A percentile compares a stretch with the other conserved stretches of the same genome.
phyloP scores from a whole-genome alignment of 2,888 invertebrate species.

The Spodoptera exigua region DNA sequence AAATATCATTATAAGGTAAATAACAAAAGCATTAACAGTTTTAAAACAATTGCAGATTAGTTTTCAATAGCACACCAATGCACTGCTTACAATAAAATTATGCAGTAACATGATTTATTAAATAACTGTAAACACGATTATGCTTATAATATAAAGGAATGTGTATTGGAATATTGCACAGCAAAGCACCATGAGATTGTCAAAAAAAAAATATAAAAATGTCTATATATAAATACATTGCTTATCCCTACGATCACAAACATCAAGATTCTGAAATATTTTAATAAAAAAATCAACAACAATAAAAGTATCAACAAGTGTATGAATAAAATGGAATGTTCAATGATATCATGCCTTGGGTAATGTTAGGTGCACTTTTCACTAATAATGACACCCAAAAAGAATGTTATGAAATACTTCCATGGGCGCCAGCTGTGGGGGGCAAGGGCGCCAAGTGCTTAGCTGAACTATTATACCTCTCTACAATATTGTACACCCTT shows the following conservation, averaged over 20 bases:
- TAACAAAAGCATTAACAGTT: conserved; percentile 43
- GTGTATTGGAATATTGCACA: conserved; percentile 54
- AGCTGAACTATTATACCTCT: no score
- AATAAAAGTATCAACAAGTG: conserved; percentile 50
- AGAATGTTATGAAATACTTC: no score
- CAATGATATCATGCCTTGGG: no score
- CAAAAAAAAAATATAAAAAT: conserved; percentile 47
- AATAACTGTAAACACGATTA: conserved; percentile 19
- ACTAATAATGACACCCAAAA: no score
- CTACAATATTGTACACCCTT: no score
- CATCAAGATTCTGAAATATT: conserved; percentile 53
- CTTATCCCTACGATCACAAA: conserved; percentile 61
- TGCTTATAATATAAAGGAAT: conserved; percentile 51
- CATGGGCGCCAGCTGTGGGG: no score
- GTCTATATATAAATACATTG: conserved; percentile 29
- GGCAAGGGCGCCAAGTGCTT: no score
- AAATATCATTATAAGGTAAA: conserved; percentile 41
- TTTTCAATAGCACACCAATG: conserved; percentile 19
- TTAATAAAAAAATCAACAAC: conserved; percentile 52
- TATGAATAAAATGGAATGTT: conserved; percentile 52
- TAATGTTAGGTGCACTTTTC: no score
- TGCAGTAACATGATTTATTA: not conserved
- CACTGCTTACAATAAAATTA: conserved; percentile 9
- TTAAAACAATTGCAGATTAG: conserved; percentile 31
- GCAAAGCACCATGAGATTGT: conserved; percentile 60